Percentiles rank a stretch among this genome's conserved stretches.
Conservation (phyloP, 2,888 invertebrate species). For the Archips xylosteana region DNA sequence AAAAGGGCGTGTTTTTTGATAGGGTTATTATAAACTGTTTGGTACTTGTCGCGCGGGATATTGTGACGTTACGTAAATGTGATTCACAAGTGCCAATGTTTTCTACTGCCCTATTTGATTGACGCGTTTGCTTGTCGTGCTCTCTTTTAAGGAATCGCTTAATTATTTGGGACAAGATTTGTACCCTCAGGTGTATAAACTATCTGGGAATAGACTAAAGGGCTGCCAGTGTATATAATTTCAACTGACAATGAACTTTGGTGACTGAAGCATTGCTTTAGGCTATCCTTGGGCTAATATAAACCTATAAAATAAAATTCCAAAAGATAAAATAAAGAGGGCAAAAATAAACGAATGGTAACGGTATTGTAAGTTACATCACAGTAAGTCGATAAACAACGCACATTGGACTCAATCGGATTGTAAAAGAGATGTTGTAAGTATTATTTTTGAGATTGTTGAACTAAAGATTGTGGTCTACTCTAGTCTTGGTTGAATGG, state of each 20-base stretch:
- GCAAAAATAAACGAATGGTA: constrained; percentile 23
- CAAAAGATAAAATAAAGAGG: neutral
- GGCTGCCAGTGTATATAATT: neutral
- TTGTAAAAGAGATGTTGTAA: constrained; percentile 45
- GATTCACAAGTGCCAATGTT: constrained; percentile 38
- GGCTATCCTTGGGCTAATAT: neutral
- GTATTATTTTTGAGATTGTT: constrained; percentile 61
- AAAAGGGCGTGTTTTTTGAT: constrained; percentile 9
- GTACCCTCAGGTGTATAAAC: neutral
- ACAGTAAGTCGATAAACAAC: constrained; percentile 44
- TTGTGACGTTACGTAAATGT: constrained; percentile 26
- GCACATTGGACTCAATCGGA: constrained; percentile 52
- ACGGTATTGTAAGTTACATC: constrained; percentile 31
- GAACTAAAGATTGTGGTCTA: constrained; percentile 54
- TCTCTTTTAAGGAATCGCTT: neutral
- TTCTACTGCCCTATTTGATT: constrained; percentile 28
- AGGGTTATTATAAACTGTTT: constrained; percentile 15
- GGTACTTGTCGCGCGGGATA: constrained; percentile 16
- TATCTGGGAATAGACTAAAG: neutral
- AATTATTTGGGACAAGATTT: neutral
- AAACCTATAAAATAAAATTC: neutral
- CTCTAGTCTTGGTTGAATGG: constrained; percentile 62
- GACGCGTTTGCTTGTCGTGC: constrained; percentile 14
- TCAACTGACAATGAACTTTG: neutral
- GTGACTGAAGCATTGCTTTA: neutral